A percentile compares a stretch with the other conserved stretches of the same genome.
phyloP scores from a whole-genome alignment of 2,888 invertebrate species.

The Temnothorax unifasciatus region DNA sequence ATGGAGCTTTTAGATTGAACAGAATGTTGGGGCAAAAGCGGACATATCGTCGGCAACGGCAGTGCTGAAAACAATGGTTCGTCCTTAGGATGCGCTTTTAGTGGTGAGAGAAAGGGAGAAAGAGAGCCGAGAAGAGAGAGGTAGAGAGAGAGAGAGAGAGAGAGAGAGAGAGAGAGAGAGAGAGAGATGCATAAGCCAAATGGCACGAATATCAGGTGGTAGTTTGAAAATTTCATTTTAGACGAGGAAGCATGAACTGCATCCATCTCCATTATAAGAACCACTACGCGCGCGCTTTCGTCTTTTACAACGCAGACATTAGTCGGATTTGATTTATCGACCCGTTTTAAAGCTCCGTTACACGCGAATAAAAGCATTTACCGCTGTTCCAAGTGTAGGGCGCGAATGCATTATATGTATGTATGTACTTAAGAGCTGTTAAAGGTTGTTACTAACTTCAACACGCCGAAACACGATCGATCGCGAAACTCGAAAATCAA shows the following conservation, averaged over 20 bases:
- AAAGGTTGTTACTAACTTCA: slow-evolving; percentile 37
- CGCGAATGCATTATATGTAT: slow-evolving; percentile 34
- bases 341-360: slow-evolving; percentile 48
- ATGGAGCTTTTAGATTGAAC: slow-evolving; percentile 37
- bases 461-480: slow-evolving; percentile 28
- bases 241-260: slow-evolving; percentile 27
- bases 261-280: slow-evolving; percentile 41
- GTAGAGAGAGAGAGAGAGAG: neutral
- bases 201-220: slow-evolving; percentile 41
- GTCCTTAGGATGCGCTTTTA: slow-evolving; percentile 40
- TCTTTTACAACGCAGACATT: slow-evolving; percentile 49
- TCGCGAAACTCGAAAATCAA: slow-evolving; percentile 27
- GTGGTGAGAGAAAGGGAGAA: neutral
- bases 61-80: slow-evolving; percentile 34
- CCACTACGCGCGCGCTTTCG: slow-evolving; percentile 24
- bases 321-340: slow-evolving; percentile 54
- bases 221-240: slow-evolving; percentile 50
- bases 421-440: slow-evolving; percentile 37
- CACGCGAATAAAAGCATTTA: slow-evolving; percentile 49
- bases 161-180: neutral
- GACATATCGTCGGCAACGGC: slow-evolving; percentile 13
- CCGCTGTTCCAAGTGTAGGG: slow-evolving; percentile 29
- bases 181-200: slow-evolving; percentile 21
- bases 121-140: neutral
- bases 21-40: slow-evolving; percentile 15